These are phyloP conservation scores for Apis laboriosa DNA, from an alignment of 1,140 invertebrate genomes.

Conservation along the genomic window DNA sequence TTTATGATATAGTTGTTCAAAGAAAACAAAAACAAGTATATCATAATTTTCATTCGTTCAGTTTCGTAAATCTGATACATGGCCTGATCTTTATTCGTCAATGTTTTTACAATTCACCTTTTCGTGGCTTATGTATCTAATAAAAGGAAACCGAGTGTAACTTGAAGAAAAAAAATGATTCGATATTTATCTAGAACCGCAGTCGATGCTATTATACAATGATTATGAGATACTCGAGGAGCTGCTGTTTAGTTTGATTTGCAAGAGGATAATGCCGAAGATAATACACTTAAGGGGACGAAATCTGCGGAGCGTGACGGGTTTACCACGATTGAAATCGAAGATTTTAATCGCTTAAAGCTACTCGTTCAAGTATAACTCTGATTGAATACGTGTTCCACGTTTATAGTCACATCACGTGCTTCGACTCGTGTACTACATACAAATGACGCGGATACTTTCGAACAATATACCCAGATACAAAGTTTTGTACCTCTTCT, in stretches of 20 bases:
- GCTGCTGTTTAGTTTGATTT: not conserved
- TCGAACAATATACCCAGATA: not conserved
- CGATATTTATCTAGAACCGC: not conserved
- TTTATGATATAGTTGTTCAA: too few relatives aligned
- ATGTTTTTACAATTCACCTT: not conserved
- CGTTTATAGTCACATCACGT: conserved; percentile 7
- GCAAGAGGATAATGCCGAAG: not conserved
- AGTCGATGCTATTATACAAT: too few relatives aligned
- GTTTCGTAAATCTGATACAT: not conserved
- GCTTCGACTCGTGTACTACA: conserved; percentile 4
- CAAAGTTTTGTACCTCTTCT: not conserved
- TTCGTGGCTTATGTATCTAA: not conserved
- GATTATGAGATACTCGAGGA: not conserved
- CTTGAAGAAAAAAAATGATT: not conserved
- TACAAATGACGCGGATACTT: not conserved
- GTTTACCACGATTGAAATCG: conserved; percentile 2
- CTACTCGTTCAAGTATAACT: not conserved
- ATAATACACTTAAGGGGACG: not conserved
- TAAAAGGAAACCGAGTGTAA: not conserved
- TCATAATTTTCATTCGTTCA: not conserved
- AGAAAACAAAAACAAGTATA: not conserved
- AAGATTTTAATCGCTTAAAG: conserved; percentile 6
- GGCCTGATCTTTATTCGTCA: not conserved
- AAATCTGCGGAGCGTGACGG: not conserved
- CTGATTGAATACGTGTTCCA: not conserved